Evolutionary conservation across 64 coral and sea anemone genomes (phyloP), one percentile per base, ranked within the genome.

Genomic region (Montipora foliosa): DNA sequence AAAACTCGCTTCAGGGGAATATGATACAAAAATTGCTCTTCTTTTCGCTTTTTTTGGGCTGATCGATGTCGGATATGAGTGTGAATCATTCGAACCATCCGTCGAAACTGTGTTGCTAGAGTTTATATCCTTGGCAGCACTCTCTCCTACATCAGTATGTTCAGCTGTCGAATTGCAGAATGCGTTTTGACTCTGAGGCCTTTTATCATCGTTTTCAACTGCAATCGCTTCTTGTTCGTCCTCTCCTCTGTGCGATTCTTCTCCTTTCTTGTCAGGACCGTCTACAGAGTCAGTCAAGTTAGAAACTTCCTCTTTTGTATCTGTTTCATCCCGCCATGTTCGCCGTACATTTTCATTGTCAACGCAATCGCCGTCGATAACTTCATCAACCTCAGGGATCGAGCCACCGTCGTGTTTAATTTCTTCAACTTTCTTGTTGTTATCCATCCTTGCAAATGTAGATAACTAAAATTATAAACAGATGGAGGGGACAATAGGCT

Each of bases 1-100:
- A 24, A 96, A 98, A 74, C 82, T 89, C 73, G 91, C 97, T 52
- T 79, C 77, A 16, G 91, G 91, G 9, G 94, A 89, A 88, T 98
- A 98, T 19, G 94, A 93, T 15, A 98, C 94, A 75, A 98, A 96
- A 69, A 98, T 98, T 8, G 87, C 97, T 75, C 97, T 87, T 64
- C 57, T 95, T 44, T 91, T 96, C 10, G 84, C 89, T 92, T 92
- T 98, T 17, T 73, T 78, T 51, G 93, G 79, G 51, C 58, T 90
- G 66, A 95, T 22, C 12, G 25, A 85, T 25, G 86, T 92, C 15
- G 22, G 69, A 48, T 91, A 74, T 12, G 71, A 69, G 9, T 64
- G 87, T 2, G 60, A 29, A 44, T 87, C 83, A 66, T 59, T 79
- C 12, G 83, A 81, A 13, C 45, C 67, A 3, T 90, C 49, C 4